A percentile compares a stretch with the other conserved stretches of the same genome.
phyloP scores from a whole-genome alignment of 2,888 invertebrate species.

The Andrena hattorfiana region DNA sequence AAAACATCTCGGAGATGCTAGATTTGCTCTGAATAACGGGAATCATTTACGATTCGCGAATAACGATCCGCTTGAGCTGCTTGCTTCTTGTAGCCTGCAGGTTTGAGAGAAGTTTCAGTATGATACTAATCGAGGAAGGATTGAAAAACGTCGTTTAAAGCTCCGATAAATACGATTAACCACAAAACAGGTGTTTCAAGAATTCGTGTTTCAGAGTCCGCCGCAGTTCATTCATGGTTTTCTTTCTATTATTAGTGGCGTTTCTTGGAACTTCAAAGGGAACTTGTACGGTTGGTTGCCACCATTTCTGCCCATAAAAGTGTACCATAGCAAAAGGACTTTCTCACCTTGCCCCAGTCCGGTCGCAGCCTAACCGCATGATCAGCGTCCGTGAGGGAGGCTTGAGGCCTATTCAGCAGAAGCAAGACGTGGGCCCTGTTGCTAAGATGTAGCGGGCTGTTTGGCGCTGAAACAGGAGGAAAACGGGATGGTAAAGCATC shows the following conservation, averaged over 20 bases:
- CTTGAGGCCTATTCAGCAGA: conserved; percentile 87
- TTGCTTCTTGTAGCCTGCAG: neutral
- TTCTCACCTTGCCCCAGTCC: conserved; percentile 89
- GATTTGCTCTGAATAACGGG: conserved; percentile 9
- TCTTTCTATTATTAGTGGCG: no score
- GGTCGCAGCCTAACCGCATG: conserved; percentile 88
- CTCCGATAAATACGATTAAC: neutral
- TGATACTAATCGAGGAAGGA: neutral
- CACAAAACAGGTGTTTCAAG: neutral
- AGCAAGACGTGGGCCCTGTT: conserved; percentile 89
- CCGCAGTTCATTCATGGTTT: neutral
- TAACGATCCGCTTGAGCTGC: neutral
- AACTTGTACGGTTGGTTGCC: neutral
- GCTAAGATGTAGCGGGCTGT: conserved; percentile 88
- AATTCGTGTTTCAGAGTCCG: neutral
- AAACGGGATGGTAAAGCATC: conserved; percentile 57
- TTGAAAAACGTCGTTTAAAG: neutral
- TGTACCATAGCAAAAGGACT: conserved; percentile 1
- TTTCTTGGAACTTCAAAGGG: neutral
- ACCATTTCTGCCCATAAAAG: neutral
- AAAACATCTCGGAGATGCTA: neutral
- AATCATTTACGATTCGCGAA: conserved; percentile 1
- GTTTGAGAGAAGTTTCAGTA: neutral
- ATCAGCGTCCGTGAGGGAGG: conserved; percentile 89
- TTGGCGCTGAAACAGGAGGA: conserved; percentile 86